Conservation (phyloP, 2,113 vertebrate species). For the Ciconia stormi region DNA sequence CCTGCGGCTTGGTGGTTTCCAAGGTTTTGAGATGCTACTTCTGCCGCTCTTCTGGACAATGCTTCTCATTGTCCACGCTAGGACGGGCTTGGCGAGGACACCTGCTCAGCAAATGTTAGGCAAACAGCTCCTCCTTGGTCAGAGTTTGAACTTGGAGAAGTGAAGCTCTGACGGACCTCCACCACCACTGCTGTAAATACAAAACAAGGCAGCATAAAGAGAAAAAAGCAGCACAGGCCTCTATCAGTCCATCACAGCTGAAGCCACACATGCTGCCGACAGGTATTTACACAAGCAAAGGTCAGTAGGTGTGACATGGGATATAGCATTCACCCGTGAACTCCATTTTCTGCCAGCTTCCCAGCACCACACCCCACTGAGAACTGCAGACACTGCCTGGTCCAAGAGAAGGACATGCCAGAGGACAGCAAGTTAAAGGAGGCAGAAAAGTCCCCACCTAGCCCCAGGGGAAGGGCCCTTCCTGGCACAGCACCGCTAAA, state of each 20-base stretch:
- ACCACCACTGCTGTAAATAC: neutral
- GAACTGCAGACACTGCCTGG: neutral
- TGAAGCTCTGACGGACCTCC: neutral
- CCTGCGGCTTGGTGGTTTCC: neutral
- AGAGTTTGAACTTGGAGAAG: neutral
- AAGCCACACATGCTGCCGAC: neutral
- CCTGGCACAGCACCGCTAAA: neutral
- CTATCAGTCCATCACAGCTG: neutral
- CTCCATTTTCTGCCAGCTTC: neutral
- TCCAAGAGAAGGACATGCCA: rapidly evolving
- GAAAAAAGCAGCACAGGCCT: neutral
- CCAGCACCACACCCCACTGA: neutral
- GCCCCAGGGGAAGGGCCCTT: neutral
- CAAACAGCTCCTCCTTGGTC: neutral
- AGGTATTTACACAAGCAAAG: neutral
- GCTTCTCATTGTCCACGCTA: rapidly evolving
- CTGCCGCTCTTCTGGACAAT: neutral
- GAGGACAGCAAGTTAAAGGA: neutral
- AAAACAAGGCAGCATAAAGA: neutral
- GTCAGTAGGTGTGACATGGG: neutral
- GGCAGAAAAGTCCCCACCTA: neutral
- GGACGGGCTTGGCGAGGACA: neutral
- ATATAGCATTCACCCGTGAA: neutral
- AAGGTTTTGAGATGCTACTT: neutral
- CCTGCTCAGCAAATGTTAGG: neutral